Evolutionary conservation across 2,888 invertebrate species (phyloP), one percentile per base, ranked within the genome.

Genomic region (Zygaena filipendulae): DNA sequence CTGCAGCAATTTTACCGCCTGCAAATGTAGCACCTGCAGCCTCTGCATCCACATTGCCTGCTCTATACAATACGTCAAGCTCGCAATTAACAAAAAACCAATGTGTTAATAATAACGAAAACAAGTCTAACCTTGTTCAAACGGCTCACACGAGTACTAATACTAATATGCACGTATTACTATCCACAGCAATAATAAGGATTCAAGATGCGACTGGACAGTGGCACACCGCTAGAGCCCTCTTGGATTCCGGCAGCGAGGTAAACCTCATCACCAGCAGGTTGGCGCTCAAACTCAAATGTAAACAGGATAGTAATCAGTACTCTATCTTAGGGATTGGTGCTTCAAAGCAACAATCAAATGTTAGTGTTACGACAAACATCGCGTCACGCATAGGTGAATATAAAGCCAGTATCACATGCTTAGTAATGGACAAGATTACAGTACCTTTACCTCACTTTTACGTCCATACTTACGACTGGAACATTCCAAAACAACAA

Each of bases 101-200:
- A n/a, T n/a, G n/a, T n/a, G n/a, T n/a, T n/a, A n/a, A n/a, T n/a
- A n/a, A n/a, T n/a, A n/a, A n/a, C n/a, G n/a, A n/a, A n/a, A n/a
- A n/a, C n/a, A n/a, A n/a, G n/a, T n/a, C n/a, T n/a, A n/a, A n/a
- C n/a, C n/a, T n/a, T n/a, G n/a, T n/a, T 4, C 16, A n/a, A 9
- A 12, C 24, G 7, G n/a, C 16, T 9, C 16, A 24, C 5, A 24
- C 4, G 13, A 24, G 4, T 16, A 16, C 4, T 7, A 16, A 16
- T 16, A 16, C 5, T 7, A 16, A 6, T 16, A 6, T 7, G 8
- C 14, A 24, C 13, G 24, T 24, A 13, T 24, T 13, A n/a, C 11
- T 24, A 24, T n/a, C 24, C 10, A 24, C 24, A 10, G 24, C 24
- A 7, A 12, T 24, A 10, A 24, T 24, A 13, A 13, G 13, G 13